Base-by-base conservation (phyloP, 2,888 invertebrate species). In the Agrotis ipsilon region DNA sequence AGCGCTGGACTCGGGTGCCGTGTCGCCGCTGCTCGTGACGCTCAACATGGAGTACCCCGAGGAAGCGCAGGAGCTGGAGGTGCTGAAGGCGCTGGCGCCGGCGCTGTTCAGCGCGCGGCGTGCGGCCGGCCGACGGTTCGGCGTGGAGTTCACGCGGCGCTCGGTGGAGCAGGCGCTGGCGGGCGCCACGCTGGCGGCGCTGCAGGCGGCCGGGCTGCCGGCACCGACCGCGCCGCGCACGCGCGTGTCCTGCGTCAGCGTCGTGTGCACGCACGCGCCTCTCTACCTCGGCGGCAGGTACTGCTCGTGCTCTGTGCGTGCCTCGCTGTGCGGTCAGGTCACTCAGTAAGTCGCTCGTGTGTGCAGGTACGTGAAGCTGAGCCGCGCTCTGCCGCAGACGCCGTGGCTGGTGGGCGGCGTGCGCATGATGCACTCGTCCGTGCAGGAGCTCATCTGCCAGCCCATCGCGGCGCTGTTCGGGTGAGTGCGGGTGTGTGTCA, bases 391-490 rank as follows among this genome's bases (percentile, higher is more conserved):
- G 43, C 98, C 99, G 63, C 99, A 99, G 96, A 99, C 99, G 0
- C 99, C 99, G 0, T 99, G 99, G 99, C 92, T 99, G 67, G 95
- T 99, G 66, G 97, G 98, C 82, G 98, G 99, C 0, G 97, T 97
- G 77, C 96, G 98, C 65, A 97, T 98, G 82, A 97, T 98, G 96
- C 98, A 98, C 81, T 97, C 97, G n/a, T 99, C 99, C 0, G 98
- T 99, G 1, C 98, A 99, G 92, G 99, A 99, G 93, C 96, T 98
- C 74, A 98, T 99, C 76, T 97, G 97, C 87, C 96, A 96, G 66
- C 96, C 96, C 13, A 93, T 99, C 21, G 96, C 97, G 0, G 93
- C 97, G 24, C 89, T 96, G 32, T 97, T 97, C 81, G 96, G 94
- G 97, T 97, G 92, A 93, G 97, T 96, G 39, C 1, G 3, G 19